Evolutionary conservation across 2,888 invertebrate genomes (phyloP).

Genomic region (Choreutis nemorana): DNA sequence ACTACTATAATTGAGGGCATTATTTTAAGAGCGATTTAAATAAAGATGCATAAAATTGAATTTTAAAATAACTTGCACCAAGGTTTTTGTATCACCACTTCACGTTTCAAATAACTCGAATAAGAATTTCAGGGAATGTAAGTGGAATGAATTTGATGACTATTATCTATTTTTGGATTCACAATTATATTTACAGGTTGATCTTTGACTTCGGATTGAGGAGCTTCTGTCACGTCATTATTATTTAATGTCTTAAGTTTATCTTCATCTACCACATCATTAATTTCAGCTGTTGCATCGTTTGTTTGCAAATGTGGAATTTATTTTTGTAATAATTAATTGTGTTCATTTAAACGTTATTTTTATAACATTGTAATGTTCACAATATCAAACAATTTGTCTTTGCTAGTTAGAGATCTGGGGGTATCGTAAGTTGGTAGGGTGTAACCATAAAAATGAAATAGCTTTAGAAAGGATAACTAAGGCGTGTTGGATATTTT

Average conservation of each 20-base stretch:
- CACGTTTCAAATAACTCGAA: constrained; percentile 47
- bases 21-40: constrained; percentile 39
- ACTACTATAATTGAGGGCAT: constrained; percentile 15
- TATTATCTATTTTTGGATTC: constrained; percentile 34
- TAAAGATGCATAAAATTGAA: constrained; percentile 46
- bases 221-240: constrained; percentile 59
- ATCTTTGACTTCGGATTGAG: constrained; percentile 51
- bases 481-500: constrained; percentile 56
- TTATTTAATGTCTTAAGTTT: constrained; percentile 28
- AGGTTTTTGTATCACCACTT: constrained; percentile 57
- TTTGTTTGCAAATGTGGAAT: constrained; percentile 56
- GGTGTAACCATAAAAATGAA: constrained; percentile 3
- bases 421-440: constrained; percentile 1
- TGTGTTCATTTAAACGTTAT: constrained; percentile 9
- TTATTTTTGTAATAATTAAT: constrained; percentile 24
- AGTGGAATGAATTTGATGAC: constrained; percentile 61
- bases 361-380: constrained; percentile 4
- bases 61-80: constrained; percentile 52
- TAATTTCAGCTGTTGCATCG: constrained; percentile 59
- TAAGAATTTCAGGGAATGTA: constrained; percentile 56
- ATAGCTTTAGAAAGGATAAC: constrained; percentile 8
- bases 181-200: constrained; percentile 51
- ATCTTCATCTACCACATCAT: constrained; percentile 40
- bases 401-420: neutral
- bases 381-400: neutral